Conservation (phyloP, 1,140 invertebrate species). For the Onthophagus taurus region DNA sequence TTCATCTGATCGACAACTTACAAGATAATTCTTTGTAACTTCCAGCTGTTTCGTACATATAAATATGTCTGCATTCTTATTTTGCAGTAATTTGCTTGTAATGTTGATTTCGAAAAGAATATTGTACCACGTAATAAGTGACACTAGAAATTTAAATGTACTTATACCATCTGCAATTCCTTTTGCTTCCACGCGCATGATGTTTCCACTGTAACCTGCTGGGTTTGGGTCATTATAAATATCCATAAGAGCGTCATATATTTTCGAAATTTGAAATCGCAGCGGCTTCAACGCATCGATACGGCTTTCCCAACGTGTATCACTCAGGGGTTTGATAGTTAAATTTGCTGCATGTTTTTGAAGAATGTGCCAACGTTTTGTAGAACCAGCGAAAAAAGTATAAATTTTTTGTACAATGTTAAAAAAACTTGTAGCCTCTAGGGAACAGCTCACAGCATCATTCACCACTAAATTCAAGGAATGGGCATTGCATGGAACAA, state of each 20-base stretch:
- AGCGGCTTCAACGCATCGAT: slow-evolving; percentile 25
- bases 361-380: slow-evolving; percentile 27
- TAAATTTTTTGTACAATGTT: slow-evolving; percentile 26
- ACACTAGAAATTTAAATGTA: too few species aligned
- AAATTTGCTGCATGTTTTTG: slow-evolving; percentile 22
- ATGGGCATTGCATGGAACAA: slow-evolving; percentile 20
- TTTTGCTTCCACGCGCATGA: too few species aligned
- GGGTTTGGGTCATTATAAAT: too few species aligned
- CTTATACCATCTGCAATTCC: too few species aligned
- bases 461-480: slow-evolving; percentile 19
- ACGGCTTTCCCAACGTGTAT: slow-evolving; percentile 30
- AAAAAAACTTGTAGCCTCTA: slow-evolving; percentile 22
- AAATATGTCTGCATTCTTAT: too few species aligned
- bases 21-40: too few species aligned
- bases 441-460: slow-evolving; percentile 12
- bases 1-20: too few species aligned
- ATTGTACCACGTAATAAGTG: too few species aligned
- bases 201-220: too few species aligned
- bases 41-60: too few species aligned
- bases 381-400: slow-evolving; percentile 28
- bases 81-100: too few species aligned
- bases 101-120: too few species aligned
- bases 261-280: slow-evolving; percentile 16
- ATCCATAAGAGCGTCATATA: slow-evolving; percentile 23
- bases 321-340: slow-evolving; percentile 27